phyloP scores from a whole-genome alignment of 2,797 vertebrate genomes.

The Trematomus bernacchii region DNA sequence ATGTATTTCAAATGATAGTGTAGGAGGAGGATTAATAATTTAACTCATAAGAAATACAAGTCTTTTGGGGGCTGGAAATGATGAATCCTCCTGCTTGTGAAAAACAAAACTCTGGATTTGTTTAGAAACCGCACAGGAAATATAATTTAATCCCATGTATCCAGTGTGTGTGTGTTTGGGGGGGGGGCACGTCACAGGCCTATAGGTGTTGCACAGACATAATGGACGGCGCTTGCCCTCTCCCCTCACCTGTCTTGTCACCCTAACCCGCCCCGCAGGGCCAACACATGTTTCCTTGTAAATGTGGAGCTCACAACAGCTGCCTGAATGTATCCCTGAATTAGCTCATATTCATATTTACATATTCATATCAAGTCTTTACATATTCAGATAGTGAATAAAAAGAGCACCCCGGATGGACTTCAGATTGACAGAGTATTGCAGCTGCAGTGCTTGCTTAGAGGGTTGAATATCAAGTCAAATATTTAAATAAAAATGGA shows the following conservation, averaged over 20 bases:
- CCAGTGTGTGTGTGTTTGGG: conserved; percentile 20
- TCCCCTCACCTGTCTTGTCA: conserved; percentile 80
- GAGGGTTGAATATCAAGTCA: conserved; percentile 35
- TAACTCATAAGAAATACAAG: conserved; percentile 66
- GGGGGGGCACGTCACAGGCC: conserved; percentile 21
- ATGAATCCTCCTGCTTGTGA: conserved; percentile 46
- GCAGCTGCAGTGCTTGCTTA: conserved; percentile 43
- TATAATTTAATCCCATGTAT: conserved; percentile 12
- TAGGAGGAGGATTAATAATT: conserved; percentile 79
- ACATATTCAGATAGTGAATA: conserved; percentile 72
- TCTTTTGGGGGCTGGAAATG: conserved; percentile 60
- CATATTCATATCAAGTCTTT: conserved; percentile 78
- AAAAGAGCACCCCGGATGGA: conserved; percentile 56
- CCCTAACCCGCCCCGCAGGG: conserved; percentile 77
- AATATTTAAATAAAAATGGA: conserved; percentile 18
- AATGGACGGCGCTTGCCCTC: conserved; percentile 63
- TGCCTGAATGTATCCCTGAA: conserved; percentile 67
- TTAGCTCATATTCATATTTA: conserved; percentile 79
- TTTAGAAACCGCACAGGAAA: conserved; percentile 1
- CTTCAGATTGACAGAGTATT: conserved; percentile 43
- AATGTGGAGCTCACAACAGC: conserved; percentile 72
- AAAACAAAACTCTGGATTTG: conserved; percentile 27
- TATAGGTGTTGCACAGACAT: conserved; percentile 61
- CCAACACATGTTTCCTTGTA: conserved; percentile 82
- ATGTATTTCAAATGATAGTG: conserved; percentile 73